phyloP scores from a whole-genome alignment of 2,113 vertebrate species.

The Silurus meridionalis region DNA sequence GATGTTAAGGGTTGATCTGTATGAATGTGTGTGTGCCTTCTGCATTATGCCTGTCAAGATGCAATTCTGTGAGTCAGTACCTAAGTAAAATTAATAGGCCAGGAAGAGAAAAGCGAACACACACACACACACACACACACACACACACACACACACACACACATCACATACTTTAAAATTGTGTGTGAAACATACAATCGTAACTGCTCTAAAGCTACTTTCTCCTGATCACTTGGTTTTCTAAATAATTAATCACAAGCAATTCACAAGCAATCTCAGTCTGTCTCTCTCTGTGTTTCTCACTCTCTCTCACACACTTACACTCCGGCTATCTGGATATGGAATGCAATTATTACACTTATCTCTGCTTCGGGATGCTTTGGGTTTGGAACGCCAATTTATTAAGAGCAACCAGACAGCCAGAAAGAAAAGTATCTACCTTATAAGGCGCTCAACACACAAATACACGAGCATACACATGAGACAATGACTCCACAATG shows the following conservation, averaged over 20 bases:
- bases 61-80: constrained; percentile 30
- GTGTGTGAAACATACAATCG: neutral
- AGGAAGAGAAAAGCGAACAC: constrained; percentile 17
- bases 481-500: constrained; percentile 62
- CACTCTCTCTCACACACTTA: neutral
- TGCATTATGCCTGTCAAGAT: constrained; percentile 33
- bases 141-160: constrained; percentile 13
- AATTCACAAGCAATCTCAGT: neutral
- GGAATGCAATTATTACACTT: constrained; percentile 37
- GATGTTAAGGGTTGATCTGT: neutral
- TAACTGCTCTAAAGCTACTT: neutral
- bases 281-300: constrained; percentile 17
- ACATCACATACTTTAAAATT: neutral
- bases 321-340: neutral
- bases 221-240: neutral
- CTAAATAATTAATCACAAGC: neutral
- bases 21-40: neutral
- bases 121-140: neutral
- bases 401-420: constrained; percentile 48
- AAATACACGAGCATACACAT: constrained; percentile 44
- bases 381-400: constrained; percentile 56
- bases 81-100: constrained; percentile 32
- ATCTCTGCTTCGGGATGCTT: constrained; percentile 45
- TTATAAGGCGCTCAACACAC: constrained; percentile 58
- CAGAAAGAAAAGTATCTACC: constrained; percentile 48